These are phyloP conservation scores for Buphagus erythrorhynchus DNA, from an alignment of 2,797 vertebrate species.

Conservation along the genomic window DNA sequence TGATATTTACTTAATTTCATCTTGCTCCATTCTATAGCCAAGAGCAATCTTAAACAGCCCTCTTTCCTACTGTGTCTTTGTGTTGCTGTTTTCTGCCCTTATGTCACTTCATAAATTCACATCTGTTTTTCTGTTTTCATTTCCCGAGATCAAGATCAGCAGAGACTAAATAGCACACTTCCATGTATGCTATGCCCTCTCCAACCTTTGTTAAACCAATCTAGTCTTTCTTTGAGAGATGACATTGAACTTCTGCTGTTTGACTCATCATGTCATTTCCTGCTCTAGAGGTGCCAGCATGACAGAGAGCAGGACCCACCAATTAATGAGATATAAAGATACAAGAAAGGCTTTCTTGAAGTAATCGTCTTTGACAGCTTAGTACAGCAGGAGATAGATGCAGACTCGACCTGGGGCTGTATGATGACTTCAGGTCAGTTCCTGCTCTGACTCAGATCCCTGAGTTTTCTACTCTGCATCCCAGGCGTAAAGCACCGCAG, in stretches of 20 bases:
- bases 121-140: neutral
- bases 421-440: neutral
- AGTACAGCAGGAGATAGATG: neutral
- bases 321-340: neutral
- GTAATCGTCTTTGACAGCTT: neutral
- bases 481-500: neutral
- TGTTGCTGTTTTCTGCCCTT: neutral
- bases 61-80: neutral
- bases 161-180: neutral
- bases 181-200: neutral
- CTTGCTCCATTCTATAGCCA: neutral
- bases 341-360: neutral
- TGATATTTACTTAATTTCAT: constrained; percentile 20
- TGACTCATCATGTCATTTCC: neutral
- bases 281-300: neutral
- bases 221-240: neutral
- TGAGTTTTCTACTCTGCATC: neutral
- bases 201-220: neutral
- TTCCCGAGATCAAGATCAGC: neutral
- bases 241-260: neutral
- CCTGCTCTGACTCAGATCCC: neutral
- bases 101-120: neutral
- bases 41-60: neutral
- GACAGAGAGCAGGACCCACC: neutral
- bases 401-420: neutral